Conservation (phyloP, 2,888 invertebrate genomes). For the Eremobia ochroleuca region DNA sequence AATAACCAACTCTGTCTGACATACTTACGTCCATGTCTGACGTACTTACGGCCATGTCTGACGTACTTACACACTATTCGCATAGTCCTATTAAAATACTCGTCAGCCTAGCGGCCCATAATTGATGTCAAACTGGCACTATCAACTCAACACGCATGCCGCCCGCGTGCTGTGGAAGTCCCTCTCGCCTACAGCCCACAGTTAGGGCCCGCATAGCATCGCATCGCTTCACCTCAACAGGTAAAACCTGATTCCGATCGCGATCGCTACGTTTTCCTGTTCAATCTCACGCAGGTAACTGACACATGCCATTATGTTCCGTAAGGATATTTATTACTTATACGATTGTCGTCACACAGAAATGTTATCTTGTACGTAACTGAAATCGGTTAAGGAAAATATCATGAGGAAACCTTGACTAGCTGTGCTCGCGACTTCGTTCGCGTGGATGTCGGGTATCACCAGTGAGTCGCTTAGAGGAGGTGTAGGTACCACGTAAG, state of each 20-base stretch:
- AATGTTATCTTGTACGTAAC: too few species aligned
- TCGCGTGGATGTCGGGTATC: too few species aligned
- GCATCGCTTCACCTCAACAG: neutral
- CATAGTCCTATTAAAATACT: neutral
- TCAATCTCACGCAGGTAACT: neutral
- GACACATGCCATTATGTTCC: neutral
- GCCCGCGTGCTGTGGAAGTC: neutral
- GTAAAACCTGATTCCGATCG: slow-evolving; percentile 19
- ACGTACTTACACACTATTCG: neutral
- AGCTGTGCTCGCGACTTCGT: too few species aligned
- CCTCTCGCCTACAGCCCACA: neutral
- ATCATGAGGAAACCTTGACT: too few species aligned
- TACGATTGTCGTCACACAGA: too few species aligned
- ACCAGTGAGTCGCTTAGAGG: too few species aligned
- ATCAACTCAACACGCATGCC: neutral
- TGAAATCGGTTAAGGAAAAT: too few species aligned
- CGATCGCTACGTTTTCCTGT: slow-evolving; percentile 26
- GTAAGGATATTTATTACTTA: too few species aligned
- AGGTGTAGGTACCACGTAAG: too few species aligned
- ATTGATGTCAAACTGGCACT: neutral
- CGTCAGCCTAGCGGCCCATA: neutral
- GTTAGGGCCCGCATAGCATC: slow-evolving; percentile 1
- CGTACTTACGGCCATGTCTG: too few species aligned
- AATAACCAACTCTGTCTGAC: too few species aligned
- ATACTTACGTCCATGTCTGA: too few species aligned